phyloP scores from a whole-genome alignment of 2,797 vertebrate species.

The Cichlasoma orientale region DNA sequence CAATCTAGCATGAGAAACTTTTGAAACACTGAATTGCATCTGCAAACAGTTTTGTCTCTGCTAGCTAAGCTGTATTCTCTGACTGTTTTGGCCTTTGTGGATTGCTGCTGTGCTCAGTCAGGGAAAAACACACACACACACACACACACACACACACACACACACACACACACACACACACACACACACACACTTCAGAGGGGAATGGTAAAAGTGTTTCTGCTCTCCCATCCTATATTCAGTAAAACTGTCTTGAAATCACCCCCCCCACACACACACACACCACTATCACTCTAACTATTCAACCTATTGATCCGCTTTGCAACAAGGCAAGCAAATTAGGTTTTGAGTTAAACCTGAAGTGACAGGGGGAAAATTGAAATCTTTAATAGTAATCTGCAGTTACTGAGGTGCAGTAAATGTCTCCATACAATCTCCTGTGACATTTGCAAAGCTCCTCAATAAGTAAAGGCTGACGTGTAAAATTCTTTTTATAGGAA shows the following conservation, averaged over 20 bases:
- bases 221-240: slow-evolving; percentile 31
- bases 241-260: slow-evolving; percentile 51
- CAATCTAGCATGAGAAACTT: slow-evolving; percentile 56
- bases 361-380: slow-evolving; percentile 72
- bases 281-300: slow-evolving; percentile 9
- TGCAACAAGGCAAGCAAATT: slow-evolving; percentile 71
- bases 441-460: slow-evolving; percentile 31
- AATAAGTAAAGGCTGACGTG: not conserved
- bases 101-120: slow-evolving; percentile 39
- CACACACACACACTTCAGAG: slow-evolving; percentile 16
- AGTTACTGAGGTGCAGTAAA: slow-evolving; percentile 46
- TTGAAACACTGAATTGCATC: slow-evolving; percentile 51
- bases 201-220: slow-evolving; percentile 38
- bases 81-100: slow-evolving; percentile 33
- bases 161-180: not conserved
- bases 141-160: not conserved
- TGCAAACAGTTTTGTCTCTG: slow-evolving; percentile 54
- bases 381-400: slow-evolving; percentile 74
- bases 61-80: slow-evolving; percentile 48
- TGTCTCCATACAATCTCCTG: slow-evolving; percentile 46
- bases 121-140: slow-evolving; percentile 13
- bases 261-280: not conserved
- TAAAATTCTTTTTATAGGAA: not conserved
- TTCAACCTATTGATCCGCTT: slow-evolving; percentile 70
- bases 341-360: slow-evolving; percentile 76